Conservation (phyloP, 2,797 vertebrate genomes). For the Acrocephalus scirpaceus region DNA sequence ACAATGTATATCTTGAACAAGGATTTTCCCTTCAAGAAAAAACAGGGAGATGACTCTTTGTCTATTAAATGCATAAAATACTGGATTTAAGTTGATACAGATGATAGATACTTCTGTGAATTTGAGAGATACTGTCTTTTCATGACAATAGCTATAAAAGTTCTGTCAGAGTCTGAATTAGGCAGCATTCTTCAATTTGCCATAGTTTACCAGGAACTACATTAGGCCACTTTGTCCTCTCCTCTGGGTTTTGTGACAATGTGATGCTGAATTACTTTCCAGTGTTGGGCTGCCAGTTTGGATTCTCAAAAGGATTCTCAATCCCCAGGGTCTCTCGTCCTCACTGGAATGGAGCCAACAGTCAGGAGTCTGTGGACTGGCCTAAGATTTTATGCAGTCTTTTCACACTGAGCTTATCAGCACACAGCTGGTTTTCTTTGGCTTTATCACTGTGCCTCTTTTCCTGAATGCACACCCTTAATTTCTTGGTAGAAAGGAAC, state of each 20-base stretch:
- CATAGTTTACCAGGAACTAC: not conserved
- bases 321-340: not conserved
- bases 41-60: not conserved
- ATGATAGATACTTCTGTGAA: not conserved
- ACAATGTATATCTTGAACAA: not conserved
- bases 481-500: constrained; percentile 62
- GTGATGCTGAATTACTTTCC: not conserved
- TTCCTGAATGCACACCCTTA: constrained; percentile 62
- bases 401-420: constrained; percentile 47
- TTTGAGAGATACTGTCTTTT: not conserved
- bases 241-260: not conserved
- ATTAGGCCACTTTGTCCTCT: not conserved
- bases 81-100: not conserved
- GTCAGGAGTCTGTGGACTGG: not conserved
- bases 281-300: not conserved
- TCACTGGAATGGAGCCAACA: not conserved
- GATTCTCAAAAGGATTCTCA: not conserved
- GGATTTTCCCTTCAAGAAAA: not conserved
- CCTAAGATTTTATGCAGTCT: not conserved
- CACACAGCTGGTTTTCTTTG: constrained; percentile 35
- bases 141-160: not conserved
- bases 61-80: not conserved
- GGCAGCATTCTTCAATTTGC: not conserved
- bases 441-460: not conserved
- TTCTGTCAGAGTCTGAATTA: not conserved